A percentile compares a stretch with the other conserved stretches of the same genome.
Evolutionary conservation across 2,797 vertebrate species (phyloP).

Genomic region (Lates japonicus): DNA sequence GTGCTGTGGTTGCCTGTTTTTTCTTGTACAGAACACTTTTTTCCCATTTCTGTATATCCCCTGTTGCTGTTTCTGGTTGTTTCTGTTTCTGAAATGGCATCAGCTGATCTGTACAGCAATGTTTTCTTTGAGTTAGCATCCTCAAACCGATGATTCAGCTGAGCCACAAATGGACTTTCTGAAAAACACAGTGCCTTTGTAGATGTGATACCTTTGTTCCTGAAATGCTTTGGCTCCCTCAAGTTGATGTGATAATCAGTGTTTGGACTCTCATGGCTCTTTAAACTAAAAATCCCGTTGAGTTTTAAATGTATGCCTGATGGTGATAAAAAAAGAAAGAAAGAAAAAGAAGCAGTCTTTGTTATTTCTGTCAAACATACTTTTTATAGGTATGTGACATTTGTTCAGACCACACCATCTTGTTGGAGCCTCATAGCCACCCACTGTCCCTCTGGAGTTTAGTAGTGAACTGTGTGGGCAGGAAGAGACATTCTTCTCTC

Average conservation of each 20-base stretch:
- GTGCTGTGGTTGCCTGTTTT: not conserved
- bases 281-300: not conserved
- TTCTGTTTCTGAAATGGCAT: constrained; percentile 35
- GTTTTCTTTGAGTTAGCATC: constrained; percentile 46
- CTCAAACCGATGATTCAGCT: constrained; percentile 35
- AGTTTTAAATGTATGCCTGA: not conserved
- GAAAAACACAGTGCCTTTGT: constrained; percentile 32
- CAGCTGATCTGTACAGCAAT: constrained; percentile 34
- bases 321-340: no score
- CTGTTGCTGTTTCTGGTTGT: constrained; percentile 33
- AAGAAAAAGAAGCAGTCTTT: constrained; percentile 7
- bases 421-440: constrained; percentile 37
- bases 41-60: constrained; percentile 3
- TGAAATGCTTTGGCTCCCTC: constrained; percentile 13
- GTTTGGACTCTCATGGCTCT: constrained; percentile 20
- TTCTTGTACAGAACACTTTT: not conserved
- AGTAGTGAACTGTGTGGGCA: constrained; percentile 48
- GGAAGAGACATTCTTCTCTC: constrained; percentile 49
- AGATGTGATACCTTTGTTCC: constrained; percentile 11
- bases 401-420: constrained; percentile 35
- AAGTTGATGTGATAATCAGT: constrained; percentile 36
- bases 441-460: constrained; percentile 46
- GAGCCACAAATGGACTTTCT: constrained; percentile 43
- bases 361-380: not conserved
- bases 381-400: constrained; percentile 34